These are phyloP conservation scores for Halcyon badia DNA, from an alignment of 2,797 vertebrate species.

Conservation along the genomic window DNA sequence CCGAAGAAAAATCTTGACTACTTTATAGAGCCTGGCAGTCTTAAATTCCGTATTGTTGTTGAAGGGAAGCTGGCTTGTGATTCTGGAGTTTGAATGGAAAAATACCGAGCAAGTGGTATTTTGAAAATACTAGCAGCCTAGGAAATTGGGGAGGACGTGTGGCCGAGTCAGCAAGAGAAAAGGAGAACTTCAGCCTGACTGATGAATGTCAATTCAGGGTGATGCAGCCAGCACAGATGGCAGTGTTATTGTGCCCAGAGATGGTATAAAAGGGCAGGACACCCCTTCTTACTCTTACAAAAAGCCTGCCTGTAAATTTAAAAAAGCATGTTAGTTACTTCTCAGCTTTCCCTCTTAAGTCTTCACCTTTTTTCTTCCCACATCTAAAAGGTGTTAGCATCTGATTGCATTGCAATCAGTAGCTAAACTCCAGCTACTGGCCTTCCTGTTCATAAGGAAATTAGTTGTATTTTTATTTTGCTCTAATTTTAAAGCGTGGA, in stretches of 20 bases:
- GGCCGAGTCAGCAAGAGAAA: background rate
- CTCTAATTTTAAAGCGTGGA: background rate
- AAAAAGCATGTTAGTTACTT: background rate
- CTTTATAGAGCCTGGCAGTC: background rate
- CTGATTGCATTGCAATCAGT: background rate
- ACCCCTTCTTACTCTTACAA: background rate
- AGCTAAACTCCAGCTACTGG: background rate
- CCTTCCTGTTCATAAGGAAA: background rate
- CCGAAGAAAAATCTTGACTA: background rate
- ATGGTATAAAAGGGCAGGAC: background rate
- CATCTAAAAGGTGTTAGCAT: background rate
- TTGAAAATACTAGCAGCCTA: background rate
- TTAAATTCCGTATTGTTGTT: background rate
- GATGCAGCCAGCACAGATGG: fast-evolving
- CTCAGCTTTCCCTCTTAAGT: background rate
- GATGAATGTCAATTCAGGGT: background rate
- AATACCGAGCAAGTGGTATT: background rate
- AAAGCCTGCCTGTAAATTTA: background rate
- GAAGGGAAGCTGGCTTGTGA: background rate
- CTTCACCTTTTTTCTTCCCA: background rate
- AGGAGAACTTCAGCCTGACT: background rate
- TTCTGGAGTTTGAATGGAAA: background rate
- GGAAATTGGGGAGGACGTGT: background rate
- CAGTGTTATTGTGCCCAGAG: background rate
- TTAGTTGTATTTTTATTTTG: background rate